phyloP scores from a whole-genome alignment of 2,113 vertebrate genomes.

The Haemorhous mexicanus region DNA sequence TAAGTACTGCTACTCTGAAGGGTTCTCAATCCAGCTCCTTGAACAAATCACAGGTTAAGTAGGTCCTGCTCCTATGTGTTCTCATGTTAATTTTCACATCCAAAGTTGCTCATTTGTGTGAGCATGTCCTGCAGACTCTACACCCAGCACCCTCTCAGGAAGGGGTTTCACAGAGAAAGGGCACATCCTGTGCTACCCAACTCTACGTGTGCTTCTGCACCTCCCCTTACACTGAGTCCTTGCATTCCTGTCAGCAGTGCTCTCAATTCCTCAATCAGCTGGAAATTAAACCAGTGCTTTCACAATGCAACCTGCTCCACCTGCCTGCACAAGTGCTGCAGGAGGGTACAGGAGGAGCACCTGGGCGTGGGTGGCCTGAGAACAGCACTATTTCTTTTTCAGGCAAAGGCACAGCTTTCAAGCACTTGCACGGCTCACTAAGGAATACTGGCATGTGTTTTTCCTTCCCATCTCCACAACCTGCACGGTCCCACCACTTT shows the following conservation, averaged over 20 bases:
- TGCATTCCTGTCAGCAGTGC: not conserved
- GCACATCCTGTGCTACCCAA: not conserved
- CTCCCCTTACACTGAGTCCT: too few relatives aligned
- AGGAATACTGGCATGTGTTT: not conserved
- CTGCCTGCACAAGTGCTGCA: not conserved
- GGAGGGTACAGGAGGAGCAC: accelerated
- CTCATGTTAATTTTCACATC: not conserved
- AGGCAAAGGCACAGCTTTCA: not conserved
- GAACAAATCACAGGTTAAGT: not conserved
- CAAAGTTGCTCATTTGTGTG: not conserved
- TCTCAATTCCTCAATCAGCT: not conserved
- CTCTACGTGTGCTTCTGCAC: not conserved
- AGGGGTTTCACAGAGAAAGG: not conserved
- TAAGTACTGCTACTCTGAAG: not conserved
- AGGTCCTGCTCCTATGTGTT: not conserved
- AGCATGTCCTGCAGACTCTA: not conserved
- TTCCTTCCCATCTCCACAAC: not conserved
- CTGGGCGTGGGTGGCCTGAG: not conserved
- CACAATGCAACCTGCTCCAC: not conserved
- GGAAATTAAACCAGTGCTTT: not conserved
- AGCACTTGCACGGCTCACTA: not conserved
- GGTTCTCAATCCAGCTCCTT: not conserved
- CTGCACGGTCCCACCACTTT: not conserved
- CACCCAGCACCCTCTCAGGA: not conserved
- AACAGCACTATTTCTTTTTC: not conserved